Percentiles rank a stretch among this genome's conserved stretches.
These are phyloP conservation scores for Carduelis carduelis DNA, from an alignment of 2,797 vertebrate genomes.

Conservation along the genomic window DNA sequence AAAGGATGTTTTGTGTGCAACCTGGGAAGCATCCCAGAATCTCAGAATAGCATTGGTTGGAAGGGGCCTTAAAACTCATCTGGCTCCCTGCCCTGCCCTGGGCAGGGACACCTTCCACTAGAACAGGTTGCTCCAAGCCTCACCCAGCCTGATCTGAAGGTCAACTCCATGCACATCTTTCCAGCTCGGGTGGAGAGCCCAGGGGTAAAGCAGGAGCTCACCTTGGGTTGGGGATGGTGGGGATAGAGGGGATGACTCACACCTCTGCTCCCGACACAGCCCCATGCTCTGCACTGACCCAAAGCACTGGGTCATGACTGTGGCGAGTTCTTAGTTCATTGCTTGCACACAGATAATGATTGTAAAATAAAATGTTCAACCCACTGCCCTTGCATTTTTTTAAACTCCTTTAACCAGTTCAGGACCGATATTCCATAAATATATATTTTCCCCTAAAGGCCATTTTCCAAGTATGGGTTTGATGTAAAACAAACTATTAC, in stretches of 20 bases:
- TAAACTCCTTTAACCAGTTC: neutral
- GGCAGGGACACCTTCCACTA: neutral
- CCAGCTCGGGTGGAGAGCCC: neutral
- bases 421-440: neutral
- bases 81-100: neutral
- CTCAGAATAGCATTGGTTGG: neutral
- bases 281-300: neutral
- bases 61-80: neutral
- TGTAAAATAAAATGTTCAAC: neutral
- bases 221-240: neutral
- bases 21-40: neutral
- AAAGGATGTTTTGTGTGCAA: neutral
- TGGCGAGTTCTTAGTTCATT: neutral
- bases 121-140: neutral
- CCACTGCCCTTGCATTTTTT: neutral
- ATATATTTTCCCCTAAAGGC: neutral
- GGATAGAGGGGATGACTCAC: neutral
- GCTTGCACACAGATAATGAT: neutral
- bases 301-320: neutral
- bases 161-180: neutral
- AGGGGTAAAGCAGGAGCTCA: neutral
- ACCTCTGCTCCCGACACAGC: neutral
- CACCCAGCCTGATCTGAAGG: accelerated
- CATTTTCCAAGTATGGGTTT: neutral
- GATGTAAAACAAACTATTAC: neutral